phyloP scores from a whole-genome alignment of 2,113 vertebrate species.

The Phrynosoma platyrhinos region DNA sequence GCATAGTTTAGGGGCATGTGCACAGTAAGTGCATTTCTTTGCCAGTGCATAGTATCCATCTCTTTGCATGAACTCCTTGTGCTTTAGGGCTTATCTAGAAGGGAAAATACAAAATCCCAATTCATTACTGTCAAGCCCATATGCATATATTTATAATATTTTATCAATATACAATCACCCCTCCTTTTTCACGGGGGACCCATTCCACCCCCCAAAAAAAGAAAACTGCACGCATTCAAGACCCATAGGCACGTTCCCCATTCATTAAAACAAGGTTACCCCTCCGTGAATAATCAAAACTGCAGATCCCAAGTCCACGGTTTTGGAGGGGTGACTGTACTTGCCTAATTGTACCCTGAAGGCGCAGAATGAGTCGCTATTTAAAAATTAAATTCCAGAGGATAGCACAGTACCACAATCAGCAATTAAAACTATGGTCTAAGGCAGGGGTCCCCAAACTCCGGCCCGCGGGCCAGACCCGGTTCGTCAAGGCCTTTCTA shows the following conservation, averaged over 20 bases:
- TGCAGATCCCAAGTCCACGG: no score
- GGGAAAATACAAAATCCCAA: not conserved
- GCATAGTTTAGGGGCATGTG: not conserved
- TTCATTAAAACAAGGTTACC: no score
- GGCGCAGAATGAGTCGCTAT: not conserved
- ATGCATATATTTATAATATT: not conserved
- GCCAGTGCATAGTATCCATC: not conserved
- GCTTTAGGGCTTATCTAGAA: not conserved
- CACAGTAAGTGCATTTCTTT: not conserved
- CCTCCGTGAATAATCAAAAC: no score
- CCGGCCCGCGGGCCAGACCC: no score
- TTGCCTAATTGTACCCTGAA: not conserved
- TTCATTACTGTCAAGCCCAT: not conserved
- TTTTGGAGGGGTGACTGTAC: no score
- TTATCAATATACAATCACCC: not conserved
- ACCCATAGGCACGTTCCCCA: no score
- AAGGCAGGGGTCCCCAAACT: no score
- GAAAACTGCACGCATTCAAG: no score
- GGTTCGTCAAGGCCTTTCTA: no score
- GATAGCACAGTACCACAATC: slow-evolving; percentile 1
- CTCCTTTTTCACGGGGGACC: no score
- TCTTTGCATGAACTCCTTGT: not conserved
- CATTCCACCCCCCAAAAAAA: no score
- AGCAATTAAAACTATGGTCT: not conserved
- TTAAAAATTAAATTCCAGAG: not conserved